Percentiles rank a stretch among this genome's conserved stretches.
These are phyloP conservation scores for Tylochromis polylepis DNA, from an alignment of 2,113 vertebrate species.

Conservation along the genomic window DNA sequence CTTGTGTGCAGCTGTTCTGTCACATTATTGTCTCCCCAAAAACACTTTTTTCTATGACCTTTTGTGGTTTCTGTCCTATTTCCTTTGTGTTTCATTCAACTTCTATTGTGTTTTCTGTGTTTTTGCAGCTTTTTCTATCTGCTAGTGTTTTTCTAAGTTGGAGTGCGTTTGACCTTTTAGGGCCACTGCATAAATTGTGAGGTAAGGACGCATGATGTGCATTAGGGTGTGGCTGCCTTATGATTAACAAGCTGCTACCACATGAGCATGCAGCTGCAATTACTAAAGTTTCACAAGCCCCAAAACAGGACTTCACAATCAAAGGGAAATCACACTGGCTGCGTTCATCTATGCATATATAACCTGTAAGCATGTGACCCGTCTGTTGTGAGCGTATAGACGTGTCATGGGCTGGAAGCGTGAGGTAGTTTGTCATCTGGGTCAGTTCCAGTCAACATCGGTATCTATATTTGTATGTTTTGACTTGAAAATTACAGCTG, in stretches of 20 bases:
- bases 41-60: not conserved
- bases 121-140: not conserved
- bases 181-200: not conserved
- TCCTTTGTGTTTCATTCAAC: not conserved
- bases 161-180: fast-evolving
- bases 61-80: not conserved
- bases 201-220: not conserved
- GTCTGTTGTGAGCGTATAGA: not conserved
- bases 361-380: not conserved
- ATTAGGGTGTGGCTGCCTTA: not conserved
- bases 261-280: not conserved
- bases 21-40: not conserved
- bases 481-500: not conserved
- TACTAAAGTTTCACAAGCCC: not conserved
- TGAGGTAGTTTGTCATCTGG: not conserved
- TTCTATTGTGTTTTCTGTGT: not conserved
- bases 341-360: not conserved
- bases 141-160: not conserved
- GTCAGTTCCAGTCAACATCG: not conserved
- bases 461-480: not conserved
- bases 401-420: not conserved
- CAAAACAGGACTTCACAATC: not conserved
- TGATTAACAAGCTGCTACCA: not conserved
- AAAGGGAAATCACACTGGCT: not conserved
- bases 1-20: not conserved